Base-by-base conservation (phyloP, 2,888 invertebrate genomes). In the Watsonalla cultraria region DNA sequence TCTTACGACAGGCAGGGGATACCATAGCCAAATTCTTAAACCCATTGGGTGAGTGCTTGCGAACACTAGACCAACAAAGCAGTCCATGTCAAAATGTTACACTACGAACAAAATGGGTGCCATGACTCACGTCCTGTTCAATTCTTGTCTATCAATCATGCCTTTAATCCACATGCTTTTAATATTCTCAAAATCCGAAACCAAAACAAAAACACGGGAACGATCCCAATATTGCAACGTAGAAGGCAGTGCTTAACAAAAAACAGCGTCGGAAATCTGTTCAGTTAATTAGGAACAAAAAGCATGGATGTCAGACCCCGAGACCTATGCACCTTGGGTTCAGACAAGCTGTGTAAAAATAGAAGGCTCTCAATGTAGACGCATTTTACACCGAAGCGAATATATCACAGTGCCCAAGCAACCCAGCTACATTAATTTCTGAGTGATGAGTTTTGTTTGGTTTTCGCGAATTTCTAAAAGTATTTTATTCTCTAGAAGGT, bases 311-410 rank as follows among this genome's bases (percentile, higher is more conserved):
- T 59, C 63, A 65, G 55, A 58, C 37, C 61, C 58, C 68, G 70
- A 72, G 78, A 81, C 79, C 78, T 79, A 74, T 82, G 77, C 82
- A 78, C 80, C 80, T 80, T 75, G 72, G 74, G 74, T 78, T 81
- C 79, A 71, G 65, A 73, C 80, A 77, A 84, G 78, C 82, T 71
- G 74, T 65, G 72, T 77, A 82, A 82, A 86, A 88, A 87, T 86
- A 86, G 81, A 81, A 66, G 68, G 71, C 59, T 54, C 59, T 66
- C 61, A 63, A 66, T 64, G 59, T 56, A 62, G 61, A 52, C 46
- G 53, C 5, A 46, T 45, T 6, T 82, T 54, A 84, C 84, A 86
- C 84, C 71, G 78, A 55, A 24, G 7, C 47, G 53, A 51, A 51
- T 9, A 5, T 35, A 42, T 42, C 5, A 11, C 9, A 11, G 4